Conservation (phyloP, 2,797 vertebrate genomes). For the Bucorvus abyssinicus region DNA sequence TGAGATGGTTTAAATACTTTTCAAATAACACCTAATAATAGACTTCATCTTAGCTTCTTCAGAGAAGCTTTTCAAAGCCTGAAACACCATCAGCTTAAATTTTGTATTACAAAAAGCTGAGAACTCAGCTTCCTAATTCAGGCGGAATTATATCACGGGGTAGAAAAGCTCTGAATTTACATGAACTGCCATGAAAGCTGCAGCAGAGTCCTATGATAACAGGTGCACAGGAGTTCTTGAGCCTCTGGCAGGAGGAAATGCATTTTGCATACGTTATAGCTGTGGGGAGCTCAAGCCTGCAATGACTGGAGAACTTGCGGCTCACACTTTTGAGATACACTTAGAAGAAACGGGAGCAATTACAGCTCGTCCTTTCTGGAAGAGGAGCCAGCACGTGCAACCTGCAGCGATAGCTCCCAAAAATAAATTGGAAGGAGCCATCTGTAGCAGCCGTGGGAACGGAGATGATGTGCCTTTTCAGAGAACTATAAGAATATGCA, state of each 20-base stretch:
- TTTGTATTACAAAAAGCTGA: not conserved
- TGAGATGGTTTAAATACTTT: not conserved
- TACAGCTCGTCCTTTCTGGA: not conserved
- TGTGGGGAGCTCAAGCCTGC: not conserved
- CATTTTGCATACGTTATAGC: not conserved
- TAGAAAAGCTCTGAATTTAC: not conserved
- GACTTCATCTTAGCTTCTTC: not conserved
- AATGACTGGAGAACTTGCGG: not conserved
- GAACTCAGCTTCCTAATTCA: not conserved
- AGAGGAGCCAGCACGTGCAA: not conserved
- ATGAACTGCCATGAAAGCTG: not conserved
- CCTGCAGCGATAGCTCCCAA: not conserved
- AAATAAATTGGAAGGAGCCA: not conserved
- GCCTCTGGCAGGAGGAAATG: not conserved
- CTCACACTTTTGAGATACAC: not conserved
- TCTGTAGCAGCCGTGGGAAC: not conserved
- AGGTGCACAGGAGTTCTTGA: not conserved
- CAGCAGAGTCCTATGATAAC: not conserved
- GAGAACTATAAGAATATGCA: not conserved
- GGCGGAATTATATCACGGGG: not conserved
- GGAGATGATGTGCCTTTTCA: not conserved
- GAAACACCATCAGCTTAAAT: not conserved
- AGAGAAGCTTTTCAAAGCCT: not conserved
- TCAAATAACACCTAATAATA: not conserved
- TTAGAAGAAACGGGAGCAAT: not conserved